Evolutionary conservation across 2,113 vertebrate species (phyloP).

Genomic region (Aldabrachelys gigantea): DNA sequence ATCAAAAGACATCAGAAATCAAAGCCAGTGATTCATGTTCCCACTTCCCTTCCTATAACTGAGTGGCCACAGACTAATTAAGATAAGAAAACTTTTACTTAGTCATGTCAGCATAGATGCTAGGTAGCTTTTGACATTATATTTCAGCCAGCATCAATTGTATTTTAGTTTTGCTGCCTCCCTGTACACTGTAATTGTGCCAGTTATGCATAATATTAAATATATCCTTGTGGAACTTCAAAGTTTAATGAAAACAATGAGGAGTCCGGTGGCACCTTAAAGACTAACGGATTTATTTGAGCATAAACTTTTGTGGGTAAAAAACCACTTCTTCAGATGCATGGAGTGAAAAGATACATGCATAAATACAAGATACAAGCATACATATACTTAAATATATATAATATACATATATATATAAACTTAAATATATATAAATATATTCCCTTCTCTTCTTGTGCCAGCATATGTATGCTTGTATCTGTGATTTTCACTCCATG

Average conservation of each 20-base stretch:
- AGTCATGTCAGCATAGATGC: not conserved
- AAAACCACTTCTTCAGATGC: too few relatives aligned
- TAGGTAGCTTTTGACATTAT: not conserved
- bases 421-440: too few relatives aligned
- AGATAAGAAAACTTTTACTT: not conserved
- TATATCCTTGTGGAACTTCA: not conserved
- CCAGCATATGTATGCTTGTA: too few relatives aligned
- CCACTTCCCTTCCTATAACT: rapidly evolving
- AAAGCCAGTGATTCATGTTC: not conserved
- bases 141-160: not conserved
- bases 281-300: too few relatives aligned
- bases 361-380: too few relatives aligned
- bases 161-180: not conserved
- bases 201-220: not conserved
- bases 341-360: too few relatives aligned
- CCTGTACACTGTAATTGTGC: not conserved
- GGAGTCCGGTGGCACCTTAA: too few relatives aligned
- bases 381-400: too few relatives aligned
- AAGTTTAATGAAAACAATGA: not conserved
- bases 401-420: too few relatives aligned
- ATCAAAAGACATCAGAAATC: not conserved
- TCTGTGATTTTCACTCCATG: too few relatives aligned
- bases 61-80: not conserved
- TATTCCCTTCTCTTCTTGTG: too few relatives aligned
- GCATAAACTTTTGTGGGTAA: too few relatives aligned